Conservation (phyloP, 2,888 invertebrate genomes). For the Hylaea fasciaria region DNA sequence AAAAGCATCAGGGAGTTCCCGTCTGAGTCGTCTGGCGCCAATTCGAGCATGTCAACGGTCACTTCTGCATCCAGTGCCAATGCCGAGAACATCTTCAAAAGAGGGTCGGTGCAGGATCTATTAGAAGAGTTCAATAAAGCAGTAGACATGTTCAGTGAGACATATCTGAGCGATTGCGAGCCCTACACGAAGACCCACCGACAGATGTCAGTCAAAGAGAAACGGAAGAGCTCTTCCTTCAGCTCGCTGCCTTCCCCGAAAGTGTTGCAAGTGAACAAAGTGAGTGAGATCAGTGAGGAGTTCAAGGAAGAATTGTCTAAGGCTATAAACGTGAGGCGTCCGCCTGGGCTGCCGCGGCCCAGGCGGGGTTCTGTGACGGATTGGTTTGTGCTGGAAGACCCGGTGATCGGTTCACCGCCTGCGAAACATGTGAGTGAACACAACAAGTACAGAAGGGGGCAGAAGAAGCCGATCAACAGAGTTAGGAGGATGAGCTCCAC, state of each 20-base stretch:
- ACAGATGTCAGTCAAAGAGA: constrained; percentile 54
- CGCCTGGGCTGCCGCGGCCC: constrained; percentile 41
- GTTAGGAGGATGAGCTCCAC: constrained; percentile 79
- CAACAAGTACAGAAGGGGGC: constrained; percentile 70
- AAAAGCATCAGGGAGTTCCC: constrained; percentile 71
- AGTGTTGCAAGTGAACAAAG: constrained; percentile 70
- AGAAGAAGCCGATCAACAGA: constrained; percentile 70
- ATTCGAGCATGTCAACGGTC: constrained; percentile 68
- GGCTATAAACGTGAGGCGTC: constrained; percentile 60
- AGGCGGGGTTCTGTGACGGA: constrained; percentile 78
- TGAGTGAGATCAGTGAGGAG: constrained; percentile 71
- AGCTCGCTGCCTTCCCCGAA: constrained; percentile 71
- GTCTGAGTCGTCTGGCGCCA: constrained; percentile 60
- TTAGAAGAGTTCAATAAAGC: constrained; percentile 74
- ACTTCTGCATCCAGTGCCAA: constrained; percentile 70
- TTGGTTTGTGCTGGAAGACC: constrained; percentile 78
- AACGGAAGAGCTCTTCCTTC: constrained; percentile 73
- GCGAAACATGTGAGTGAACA: constrained; percentile 43
- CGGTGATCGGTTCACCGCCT: constrained; percentile 36
- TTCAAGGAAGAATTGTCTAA: constrained; percentile 70
- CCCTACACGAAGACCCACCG: constrained; percentile 67
- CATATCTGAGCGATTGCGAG: constrained; percentile 76
- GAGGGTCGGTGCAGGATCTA: constrained; percentile 70
- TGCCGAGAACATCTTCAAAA: constrained; percentile 65
- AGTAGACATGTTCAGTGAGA: constrained; percentile 77